These are phyloP conservation scores for Pithecia hirsuta DNA, from an alignment of 2,797 vertebrate genomes.

Conservation along the genomic window DNA sequence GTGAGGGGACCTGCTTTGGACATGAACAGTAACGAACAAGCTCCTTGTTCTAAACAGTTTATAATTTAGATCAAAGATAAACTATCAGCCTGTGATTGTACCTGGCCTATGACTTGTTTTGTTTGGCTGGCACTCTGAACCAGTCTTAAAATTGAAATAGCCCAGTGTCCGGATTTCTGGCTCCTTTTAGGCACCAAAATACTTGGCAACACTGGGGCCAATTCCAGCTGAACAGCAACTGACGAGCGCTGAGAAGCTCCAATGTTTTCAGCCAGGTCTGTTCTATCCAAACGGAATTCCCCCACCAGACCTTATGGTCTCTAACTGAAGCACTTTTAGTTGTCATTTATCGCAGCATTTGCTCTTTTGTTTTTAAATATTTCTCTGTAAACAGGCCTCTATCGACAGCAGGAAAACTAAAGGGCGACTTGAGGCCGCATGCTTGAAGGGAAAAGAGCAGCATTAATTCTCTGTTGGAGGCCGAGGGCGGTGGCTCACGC, in stretches of 20 bases:
- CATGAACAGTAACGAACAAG: background rate
- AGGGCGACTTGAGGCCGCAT: background rate
- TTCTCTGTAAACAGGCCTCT: background rate
- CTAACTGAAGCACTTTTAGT: background rate
- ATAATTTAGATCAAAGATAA: conserved; percentile 17
- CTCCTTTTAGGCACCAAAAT: conserved; percentile 26
- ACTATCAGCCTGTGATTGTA: background rate
- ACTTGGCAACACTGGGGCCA: background rate
- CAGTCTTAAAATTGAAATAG: conserved; percentile 1
- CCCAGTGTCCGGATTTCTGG: background rate
- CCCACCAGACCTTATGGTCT: background rate
- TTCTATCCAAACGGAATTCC: background rate
- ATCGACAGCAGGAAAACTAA: conserved; percentile 19
- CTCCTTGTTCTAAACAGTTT: conserved; percentile 5
- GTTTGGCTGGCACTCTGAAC: background rate
- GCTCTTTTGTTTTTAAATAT: background rate
- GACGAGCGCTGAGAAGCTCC: background rate
- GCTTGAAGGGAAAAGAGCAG: background rate
- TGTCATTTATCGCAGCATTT: background rate
- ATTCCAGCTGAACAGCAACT: background rate
- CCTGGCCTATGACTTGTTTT: background rate
- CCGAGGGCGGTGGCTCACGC: rapidly evolving
- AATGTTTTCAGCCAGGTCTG: background rate
- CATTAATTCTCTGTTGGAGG: background rate
- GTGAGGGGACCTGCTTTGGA: background rate